phyloP scores from a whole-genome alignment of 2,797 vertebrate genomes.

The Tokudaia tokunoshimensis region DNA sequence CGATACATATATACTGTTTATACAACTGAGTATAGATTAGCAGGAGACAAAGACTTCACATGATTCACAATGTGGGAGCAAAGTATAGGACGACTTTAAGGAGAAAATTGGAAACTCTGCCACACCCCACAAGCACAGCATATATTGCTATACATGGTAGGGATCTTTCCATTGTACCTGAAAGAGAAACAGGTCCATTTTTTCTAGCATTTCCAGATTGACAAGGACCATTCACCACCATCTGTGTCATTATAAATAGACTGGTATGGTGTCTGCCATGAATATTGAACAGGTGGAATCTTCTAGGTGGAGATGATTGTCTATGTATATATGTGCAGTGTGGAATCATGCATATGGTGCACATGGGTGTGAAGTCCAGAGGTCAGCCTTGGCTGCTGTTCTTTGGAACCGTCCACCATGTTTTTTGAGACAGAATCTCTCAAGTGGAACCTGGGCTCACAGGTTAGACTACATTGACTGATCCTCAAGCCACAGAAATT shows the following conservation, averaged over 20 bases:
- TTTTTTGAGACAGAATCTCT: background rate
- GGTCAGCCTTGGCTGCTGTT: background rate
- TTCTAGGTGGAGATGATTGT: background rate
- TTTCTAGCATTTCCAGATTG: background rate
- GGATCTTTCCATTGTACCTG: background rate
- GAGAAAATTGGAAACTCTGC: background rate
- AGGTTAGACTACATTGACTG: background rate
- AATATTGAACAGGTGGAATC: background rate
- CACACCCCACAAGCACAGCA: background rate
- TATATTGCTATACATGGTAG: accelerated
- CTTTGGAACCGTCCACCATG: background rate
- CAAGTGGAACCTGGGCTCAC: background rate
- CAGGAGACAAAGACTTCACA: background rate
- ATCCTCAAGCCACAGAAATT: background rate
- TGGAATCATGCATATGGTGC: background rate
- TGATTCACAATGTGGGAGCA: background rate
- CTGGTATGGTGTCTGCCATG: background rate
- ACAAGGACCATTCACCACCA: background rate
- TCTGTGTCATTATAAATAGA: background rate
- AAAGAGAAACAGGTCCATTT: background rate
- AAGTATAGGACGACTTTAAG: background rate
- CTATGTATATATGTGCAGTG: background rate
- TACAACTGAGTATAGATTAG: background rate
- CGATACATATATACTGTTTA: background rate
- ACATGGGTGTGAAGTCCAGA: background rate